Evolutionary conservation across 2,888 invertebrate genomes (phyloP).

Genomic region (Blastobasis adustella): DNA sequence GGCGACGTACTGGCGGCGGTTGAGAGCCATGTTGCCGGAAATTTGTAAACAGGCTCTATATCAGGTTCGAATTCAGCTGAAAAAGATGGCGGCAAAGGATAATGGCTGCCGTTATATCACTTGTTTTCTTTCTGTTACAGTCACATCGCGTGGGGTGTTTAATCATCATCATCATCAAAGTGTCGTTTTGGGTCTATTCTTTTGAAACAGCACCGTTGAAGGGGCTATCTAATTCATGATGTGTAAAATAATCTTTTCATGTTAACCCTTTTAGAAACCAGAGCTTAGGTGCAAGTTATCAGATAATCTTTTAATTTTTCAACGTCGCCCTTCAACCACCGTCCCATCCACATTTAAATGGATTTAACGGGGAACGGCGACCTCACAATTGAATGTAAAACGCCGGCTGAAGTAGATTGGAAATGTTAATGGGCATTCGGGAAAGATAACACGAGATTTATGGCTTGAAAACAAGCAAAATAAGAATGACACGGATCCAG

Average conservation of each 20-base stretch:
- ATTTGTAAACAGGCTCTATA: neutral
- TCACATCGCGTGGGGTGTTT: too few relatives aligned
- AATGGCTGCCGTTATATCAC: neutral
- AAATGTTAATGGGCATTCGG: conserved; percentile 33
- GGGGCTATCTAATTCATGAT: neutral
- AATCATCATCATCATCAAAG: too few relatives aligned
- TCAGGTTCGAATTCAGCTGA: neutral
- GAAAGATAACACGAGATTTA: conserved; percentile 37
- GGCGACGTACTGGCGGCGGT: conserved; percentile 1
- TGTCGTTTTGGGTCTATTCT: too few relatives aligned
- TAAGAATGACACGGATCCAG: conserved; percentile 19
- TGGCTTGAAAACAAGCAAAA: conserved; percentile 30
- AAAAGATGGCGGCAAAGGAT: neutral
- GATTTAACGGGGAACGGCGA: too few relatives aligned
- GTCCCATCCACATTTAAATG: too few relatives aligned
- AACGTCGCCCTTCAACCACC: too few relatives aligned
- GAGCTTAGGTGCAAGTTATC: too few relatives aligned
- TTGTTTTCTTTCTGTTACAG: too few relatives aligned
- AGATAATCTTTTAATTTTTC: too few relatives aligned
- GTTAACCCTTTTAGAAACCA: too few relatives aligned
- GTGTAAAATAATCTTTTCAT: too few relatives aligned
- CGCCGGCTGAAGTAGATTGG: conserved; percentile 20
- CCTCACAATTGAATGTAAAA: conserved; percentile 10
- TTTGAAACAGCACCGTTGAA: neutral
- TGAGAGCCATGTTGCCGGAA: neutral